Evolutionary conservation across 37 sponge, comb jelly and placozoan species (phyloP), one percentile per base, ranked within the genome.

Genomic region (Halisarca cf. caerulea): DNA sequence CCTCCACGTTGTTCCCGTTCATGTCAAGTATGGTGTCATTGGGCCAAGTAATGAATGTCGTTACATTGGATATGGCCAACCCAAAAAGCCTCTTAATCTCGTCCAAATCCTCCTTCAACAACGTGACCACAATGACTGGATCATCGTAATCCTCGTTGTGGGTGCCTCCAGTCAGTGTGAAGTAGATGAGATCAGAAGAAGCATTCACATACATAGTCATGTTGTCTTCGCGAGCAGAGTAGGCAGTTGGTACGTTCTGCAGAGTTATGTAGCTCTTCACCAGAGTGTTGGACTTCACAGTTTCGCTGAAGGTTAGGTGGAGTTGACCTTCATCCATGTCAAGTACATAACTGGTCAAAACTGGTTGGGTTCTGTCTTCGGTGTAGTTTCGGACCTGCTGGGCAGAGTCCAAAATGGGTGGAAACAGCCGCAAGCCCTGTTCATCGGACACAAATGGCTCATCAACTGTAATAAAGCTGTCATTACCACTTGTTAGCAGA

Each of bases 301-400:
- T 96, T 58, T 96, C 97, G 79, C 85, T 90, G 79, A 94, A 96
- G 21, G 84, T 88, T 6, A 96, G 75, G 73, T 90, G 64, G 2
- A 96, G 86, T 2, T 83, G 32, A 0, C 94, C 94, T 21, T 59
- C 18, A 32, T 96, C 72, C 97, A 96, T 96, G 66, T 96, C 92
- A 43, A 96, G 84, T 0, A 39, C 66, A 40, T 66, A 94, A 2
- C 60, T 51, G 2, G 80, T 61, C n/a, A 96, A 61, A 43, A 38
- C 61, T 21, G 97, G 97, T 5, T 53, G 78, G 38, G 83, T 94
- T 3, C 80, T 91, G 86, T 96, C 97, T 83, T 77, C 79, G 20
- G 89, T 91, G 55, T 88, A 96, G 38, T 38, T 38, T 18, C 86
- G 34, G n/a, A 88, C 93, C 78, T 91, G 88, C 79, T 81, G 17